Base-by-base conservation (phyloP, 2,888 invertebrate genomes). In the Opisthograptis luteolata region DNA sequence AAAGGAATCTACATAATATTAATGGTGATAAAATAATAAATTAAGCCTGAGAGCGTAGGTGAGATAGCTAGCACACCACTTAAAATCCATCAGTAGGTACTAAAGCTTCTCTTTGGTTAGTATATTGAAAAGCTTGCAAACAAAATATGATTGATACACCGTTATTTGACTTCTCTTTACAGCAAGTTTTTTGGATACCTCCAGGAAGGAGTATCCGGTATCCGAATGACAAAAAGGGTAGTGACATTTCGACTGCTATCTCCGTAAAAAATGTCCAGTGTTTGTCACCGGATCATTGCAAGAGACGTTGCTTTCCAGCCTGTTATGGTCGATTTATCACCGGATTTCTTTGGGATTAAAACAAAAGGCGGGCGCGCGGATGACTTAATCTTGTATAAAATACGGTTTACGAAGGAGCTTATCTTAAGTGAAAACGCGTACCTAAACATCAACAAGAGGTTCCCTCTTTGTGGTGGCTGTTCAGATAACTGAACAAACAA, bases 371-470 rank as follows among this genome's bases (percentile, higher is more conserved):
- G 68, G 63, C 55, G 62, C 58, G 69, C 57, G 51, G 66, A 66
- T 68, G 74, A 70, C 73, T 75, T 79, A 76, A 78, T 79, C 77
- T 78, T 70, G 67, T 79, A n/a, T n/a, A 64, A 79, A 80, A 79
- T 79, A 79, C 73, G 73, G 71, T 69, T 64, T 65, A 59, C 48
- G 56, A 61, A 64, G 60, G 58, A 64, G 70, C 70, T 79, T 79
- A 79, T 78, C 79, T 79, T 65, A 73, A 79, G 76, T 75, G 74
- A 76, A 77, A 79, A 78, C 61, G 68, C 68, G 68, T 68, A 68
- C 62, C 68, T 70, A 70, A 77, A 76, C 70, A 74, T 74, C 72
- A 73, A 70, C 67, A 62, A 67, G 60, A 57, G 62, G 45, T 53
- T 62, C 40, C 52, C 53, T 60, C 68, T 73, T 69, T 67, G 60